Base-by-base conservation (phyloP, 2,797 vertebrate genomes). In the Fratercula arctica region DNA sequence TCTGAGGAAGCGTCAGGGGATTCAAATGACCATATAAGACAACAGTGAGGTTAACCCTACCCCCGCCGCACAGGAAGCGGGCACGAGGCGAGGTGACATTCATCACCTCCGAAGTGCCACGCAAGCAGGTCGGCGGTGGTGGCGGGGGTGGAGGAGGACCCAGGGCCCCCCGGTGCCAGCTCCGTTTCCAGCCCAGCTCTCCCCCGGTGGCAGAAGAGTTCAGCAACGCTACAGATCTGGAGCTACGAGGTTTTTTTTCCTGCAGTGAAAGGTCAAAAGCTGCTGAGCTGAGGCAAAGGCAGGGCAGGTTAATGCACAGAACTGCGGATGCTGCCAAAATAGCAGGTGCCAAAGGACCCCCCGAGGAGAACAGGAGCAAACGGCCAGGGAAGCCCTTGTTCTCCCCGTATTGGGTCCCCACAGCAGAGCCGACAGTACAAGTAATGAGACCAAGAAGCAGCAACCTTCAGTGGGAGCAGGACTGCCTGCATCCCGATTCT, bases 11-110 rank as follows among this genome's bases (percentile, higher is more conserved):
- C 94, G 98, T 97, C 97, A 96, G 97, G 98, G 97, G 98, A 98
- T 97, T 98, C 97, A 95, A 98, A 98, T 98, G 98, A 98, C 99
- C 99, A 99, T 99, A 99, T 99, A 99, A 99, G 99, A 99, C 98
- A 98, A 98, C 96, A 98, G 84, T 94, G 98, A 98, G 97, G 96
- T 98, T 98, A 98, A 98, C 97, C 98, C 97, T 97, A 85, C 94
- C 89, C 79, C 95, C 79, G 89, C 97, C 96, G 13, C 85, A 67
- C 94, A 67, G 96, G 96, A 95, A 94, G 90, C 95, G 94, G 97
- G 91, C 95, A 96, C 4, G 63, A 89, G 73, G 84, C 5, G 57
- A 97, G 95, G 95, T 97, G 97, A 97, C 93, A 66, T 90, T 97
- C 93, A 73, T 95, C 87, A 51, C 95, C 91, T 95, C 74, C 2